Evolutionary conservation across 2,888 invertebrate genomes (phyloP).

Genomic region (Hypomecis atomaria): DNA sequence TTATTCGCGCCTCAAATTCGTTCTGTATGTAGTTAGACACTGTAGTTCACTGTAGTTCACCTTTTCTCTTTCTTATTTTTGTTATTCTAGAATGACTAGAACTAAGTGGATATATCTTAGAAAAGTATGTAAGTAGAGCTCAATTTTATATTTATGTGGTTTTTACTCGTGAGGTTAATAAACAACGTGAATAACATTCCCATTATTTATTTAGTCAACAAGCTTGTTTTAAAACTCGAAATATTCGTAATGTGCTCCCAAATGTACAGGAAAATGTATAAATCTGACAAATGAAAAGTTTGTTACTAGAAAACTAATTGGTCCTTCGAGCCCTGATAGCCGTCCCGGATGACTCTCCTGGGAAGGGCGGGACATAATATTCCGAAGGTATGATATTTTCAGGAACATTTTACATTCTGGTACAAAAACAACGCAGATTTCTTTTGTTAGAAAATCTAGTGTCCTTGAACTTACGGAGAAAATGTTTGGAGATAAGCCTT

Average conservation of each 20-base stretch:
- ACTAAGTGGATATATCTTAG: too few species aligned
- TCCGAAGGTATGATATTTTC: constrained; percentile 23
- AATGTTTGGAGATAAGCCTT: background rate
- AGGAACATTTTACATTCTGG: constrained; percentile 6
- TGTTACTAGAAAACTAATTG: constrained; percentile 74
- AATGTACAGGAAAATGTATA: constrained; percentile 46
- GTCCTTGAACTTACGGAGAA: background rate
- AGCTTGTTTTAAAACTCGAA: constrained; percentile 46
- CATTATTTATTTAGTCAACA: constrained; percentile 7
- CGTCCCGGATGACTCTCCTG: constrained; percentile 61
- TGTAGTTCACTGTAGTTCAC: too few species aligned
- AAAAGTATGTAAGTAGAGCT: too few species aligned
- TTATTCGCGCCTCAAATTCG: too few species aligned
- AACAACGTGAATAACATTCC: background rate
- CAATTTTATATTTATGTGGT: too few species aligned
- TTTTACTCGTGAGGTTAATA: too few species aligned
- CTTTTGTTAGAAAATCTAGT: background rate
- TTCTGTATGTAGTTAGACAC: too few species aligned
- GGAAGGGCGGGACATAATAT: constrained; percentile 45
- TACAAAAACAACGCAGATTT: background rate
- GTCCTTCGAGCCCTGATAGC: constrained; percentile 64
- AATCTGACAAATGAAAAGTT: constrained; percentile 70
- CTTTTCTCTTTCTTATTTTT: too few species aligned
- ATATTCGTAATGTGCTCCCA: constrained; percentile 50
- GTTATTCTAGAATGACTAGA: too few species aligned